A percentile compares a stretch with the other conserved stretches of the same genome.
Evolutionary conservation across 2,797 vertebrate species (phyloP).

Genomic region (Miichthys miiuy): DNA sequence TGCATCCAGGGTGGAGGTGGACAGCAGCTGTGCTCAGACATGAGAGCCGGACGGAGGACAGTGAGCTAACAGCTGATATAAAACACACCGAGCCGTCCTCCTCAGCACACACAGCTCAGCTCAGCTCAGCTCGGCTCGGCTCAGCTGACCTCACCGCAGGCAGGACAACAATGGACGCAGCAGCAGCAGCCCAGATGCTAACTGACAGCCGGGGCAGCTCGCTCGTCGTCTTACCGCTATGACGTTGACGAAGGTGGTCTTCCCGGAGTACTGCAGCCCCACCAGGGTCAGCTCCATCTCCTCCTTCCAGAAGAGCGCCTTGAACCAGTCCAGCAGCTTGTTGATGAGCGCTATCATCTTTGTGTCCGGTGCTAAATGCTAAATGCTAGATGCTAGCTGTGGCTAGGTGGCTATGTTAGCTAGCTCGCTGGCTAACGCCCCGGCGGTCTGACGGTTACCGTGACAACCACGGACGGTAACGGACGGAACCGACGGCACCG

Average conservation of each 20-base stretch:
- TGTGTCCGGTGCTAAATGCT: conserved; percentile 5
- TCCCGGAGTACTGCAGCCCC: conserved; percentile 92
- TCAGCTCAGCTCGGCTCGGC: no score
- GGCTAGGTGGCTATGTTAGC: conserved; percentile 53
- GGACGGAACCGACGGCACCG: not conserved
- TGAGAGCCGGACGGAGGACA: no score
- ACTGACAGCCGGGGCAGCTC: conserved; percentile 58
- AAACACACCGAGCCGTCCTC: no score
- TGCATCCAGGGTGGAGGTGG: not conserved
- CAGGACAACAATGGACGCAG: conserved; percentile 70
- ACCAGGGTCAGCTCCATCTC: conserved; percentile 95
- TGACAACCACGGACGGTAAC: conserved; percentile 31
- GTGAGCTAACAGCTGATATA: no score
- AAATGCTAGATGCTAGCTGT: conserved; percentile 47
- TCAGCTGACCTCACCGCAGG: conserved; percentile 61
- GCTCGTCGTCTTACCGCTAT: conserved; percentile 88
- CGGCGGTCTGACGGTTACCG: conserved; percentile 42
- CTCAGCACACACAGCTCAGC: not conserved
- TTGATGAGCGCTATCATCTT: conserved; percentile 94
- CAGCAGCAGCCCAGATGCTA: conserved; percentile 51
- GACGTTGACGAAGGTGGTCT: conserved; percentile 97
- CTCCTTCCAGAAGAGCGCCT: conserved; percentile 94
- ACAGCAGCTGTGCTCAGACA: not conserved
- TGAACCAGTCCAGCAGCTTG: conserved; percentile 93
- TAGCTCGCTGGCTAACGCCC: conserved; percentile 70